Conservation (phyloP, 2,888 invertebrate genomes). For the Timema podura region DNA sequence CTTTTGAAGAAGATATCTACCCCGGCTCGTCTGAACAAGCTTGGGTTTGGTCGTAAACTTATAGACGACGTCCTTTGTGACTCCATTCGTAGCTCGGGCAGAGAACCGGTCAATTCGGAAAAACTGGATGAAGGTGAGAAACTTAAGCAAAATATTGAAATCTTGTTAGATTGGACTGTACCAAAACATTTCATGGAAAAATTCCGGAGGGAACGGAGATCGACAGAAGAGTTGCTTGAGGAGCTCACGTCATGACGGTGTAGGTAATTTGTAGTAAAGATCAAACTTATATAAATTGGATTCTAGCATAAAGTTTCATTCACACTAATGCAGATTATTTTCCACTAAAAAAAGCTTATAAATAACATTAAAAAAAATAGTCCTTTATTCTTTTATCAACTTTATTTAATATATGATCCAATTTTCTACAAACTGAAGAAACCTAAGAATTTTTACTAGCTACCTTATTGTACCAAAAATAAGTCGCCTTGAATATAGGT, state of each 20-base stretch:
- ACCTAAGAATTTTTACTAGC: too few relatives aligned
- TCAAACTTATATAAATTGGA: too few relatives aligned
- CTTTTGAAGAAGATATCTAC: constrained; percentile 78
- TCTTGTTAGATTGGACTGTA: constrained; percentile 75
- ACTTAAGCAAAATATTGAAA: constrained; percentile 69
- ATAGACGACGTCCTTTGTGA: constrained; percentile 79
- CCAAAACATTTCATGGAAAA: constrained; percentile 73
- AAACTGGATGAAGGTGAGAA: constrained; percentile 56
- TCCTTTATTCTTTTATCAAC: too few relatives aligned
- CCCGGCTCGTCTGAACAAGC: constrained; percentile 68
- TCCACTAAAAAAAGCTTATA: too few relatives aligned
- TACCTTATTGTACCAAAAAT: too few relatives aligned
- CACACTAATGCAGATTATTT: too few relatives aligned
- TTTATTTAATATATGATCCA: too few relatives aligned
- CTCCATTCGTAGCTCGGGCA: constrained; percentile 70
- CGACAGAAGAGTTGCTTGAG: constrained; percentile 74
- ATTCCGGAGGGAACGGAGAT: constrained; percentile 68
- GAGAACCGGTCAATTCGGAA: constrained; percentile 57
- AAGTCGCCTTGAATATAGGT: too few relatives aligned
- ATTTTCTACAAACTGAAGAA: too few relatives aligned
- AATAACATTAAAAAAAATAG: too few relatives aligned
- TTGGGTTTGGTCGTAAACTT: constrained; percentile 70
- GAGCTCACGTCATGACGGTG: constrained; percentile 57
- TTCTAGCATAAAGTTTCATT: too few relatives aligned
- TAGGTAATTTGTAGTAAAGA: constrained; percentile 7